A percentile compares a stretch with the other conserved stretches of the same genome.
These are phyloP conservation scores for Pseudoips prasinana DNA, from an alignment of 2,888 invertebrate genomes.

Conservation along the genomic window DNA sequence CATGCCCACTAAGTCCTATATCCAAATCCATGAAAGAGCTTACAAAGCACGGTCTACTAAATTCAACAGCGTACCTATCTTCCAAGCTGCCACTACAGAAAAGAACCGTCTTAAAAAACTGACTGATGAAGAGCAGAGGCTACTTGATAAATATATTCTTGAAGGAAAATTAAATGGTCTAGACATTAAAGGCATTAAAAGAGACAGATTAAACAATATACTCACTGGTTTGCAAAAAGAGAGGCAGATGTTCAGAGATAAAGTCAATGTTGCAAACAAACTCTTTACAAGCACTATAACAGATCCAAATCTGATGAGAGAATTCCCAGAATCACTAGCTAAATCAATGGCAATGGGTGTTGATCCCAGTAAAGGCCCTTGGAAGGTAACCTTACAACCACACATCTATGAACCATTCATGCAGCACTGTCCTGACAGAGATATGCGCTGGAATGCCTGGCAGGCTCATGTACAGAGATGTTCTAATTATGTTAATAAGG, in stretches of 20 bases:
- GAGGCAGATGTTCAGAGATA: slow-evolving; percentile 84
- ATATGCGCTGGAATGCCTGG: slow-evolving; percentile 92
- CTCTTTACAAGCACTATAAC: slow-evolving; percentile 85
- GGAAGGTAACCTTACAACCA: slow-evolving; percentile 90
- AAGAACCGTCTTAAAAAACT: slow-evolving; percentile 66
- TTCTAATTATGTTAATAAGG: slow-evolving; percentile 84
- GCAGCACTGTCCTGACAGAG: slow-evolving; percentile 91
- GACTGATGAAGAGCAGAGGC: slow-evolving; percentile 84
- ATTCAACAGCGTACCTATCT: slow-evolving; percentile 87
- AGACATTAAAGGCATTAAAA: slow-evolving; percentile 81
- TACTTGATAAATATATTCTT: slow-evolving; percentile 89
- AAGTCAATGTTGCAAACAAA: slow-evolving; percentile 84
- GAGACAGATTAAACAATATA: slow-evolving; percentile 59
- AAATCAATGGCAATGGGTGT: slow-evolving; percentile 85
- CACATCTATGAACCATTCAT: slow-evolving; percentile 88
- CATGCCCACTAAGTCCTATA: slow-evolving; percentile 90
- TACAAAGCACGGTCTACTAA: slow-evolving; percentile 87
- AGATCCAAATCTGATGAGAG: slow-evolving; percentile 85
- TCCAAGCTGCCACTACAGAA: slow-evolving; percentile 84
- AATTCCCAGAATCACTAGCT: slow-evolving; percentile 87
- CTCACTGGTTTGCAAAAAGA: slow-evolving; percentile 82
- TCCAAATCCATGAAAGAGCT: slow-evolving; percentile 90
- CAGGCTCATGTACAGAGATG: slow-evolving; percentile 88
- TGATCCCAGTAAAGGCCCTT: slow-evolving; percentile 87
- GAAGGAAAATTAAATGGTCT: slow-evolving; percentile 94